Evolutionary conservation across 2,797 vertebrate species (phyloP).

Genomic region (Menidia menidia): DNA sequence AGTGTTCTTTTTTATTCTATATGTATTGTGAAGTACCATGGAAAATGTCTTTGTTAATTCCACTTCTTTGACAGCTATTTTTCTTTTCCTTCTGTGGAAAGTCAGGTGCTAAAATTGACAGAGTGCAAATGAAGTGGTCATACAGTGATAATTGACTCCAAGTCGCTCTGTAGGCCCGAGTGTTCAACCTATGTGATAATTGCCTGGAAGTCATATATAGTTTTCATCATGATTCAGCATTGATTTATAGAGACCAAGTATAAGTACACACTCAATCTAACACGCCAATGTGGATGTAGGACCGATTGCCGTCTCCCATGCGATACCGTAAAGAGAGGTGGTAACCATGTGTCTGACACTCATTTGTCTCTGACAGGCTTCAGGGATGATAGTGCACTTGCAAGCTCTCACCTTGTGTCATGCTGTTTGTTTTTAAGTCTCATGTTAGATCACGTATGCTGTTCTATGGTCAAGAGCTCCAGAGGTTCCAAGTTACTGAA

Average conservation of each 20-base stretch:
- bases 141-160: slow-evolving; percentile 61
- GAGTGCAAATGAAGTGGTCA: slow-evolving; percentile 61
- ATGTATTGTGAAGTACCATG: no score
- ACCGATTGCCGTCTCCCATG: slow-evolving; percentile 25
- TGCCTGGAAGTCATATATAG: slow-evolving; percentile 57
- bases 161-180: slow-evolving; percentile 37
- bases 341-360: slow-evolving; percentile 68
- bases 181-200: slow-evolving; percentile 62
- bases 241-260: slow-evolving; percentile 42
- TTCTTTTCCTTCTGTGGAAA: slow-evolving; percentile 20
- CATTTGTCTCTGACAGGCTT: slow-evolving; percentile 38
- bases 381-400: slow-evolving; percentile 18
- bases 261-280: slow-evolving; percentile 17
- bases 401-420: slow-evolving; percentile 4
- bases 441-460: background rate
- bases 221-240: slow-evolving; percentile 44
- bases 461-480: background rate
- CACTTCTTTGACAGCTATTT: no score
- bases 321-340: slow-evolving; percentile 42
- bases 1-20: no score
- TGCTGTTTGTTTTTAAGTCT: slow-evolving; percentile 18
- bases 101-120: slow-evolving; percentile 30
- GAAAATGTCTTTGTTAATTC: no score
- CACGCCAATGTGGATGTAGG: slow-evolving; percentile 11
- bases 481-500: background rate